Percentiles rank a stretch among this genome's conserved stretches.
Conservation (phyloP, 2,797 vertebrate genomes). For the Pteronotus mesoamericanus region DNA sequence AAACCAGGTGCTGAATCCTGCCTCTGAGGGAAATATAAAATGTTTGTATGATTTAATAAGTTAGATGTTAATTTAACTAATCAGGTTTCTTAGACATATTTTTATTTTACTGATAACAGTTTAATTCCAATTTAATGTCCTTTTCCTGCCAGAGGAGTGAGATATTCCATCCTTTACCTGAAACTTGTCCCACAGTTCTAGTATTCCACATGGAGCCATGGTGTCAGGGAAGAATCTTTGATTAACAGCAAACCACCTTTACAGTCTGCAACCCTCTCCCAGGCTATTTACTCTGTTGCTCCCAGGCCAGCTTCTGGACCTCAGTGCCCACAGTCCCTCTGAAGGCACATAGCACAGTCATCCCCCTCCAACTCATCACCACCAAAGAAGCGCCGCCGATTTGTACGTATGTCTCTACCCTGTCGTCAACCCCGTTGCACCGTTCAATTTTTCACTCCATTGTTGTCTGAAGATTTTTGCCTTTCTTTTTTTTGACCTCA, state of each 20-base stretch:
- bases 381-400: not conserved
- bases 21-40: not conserved
- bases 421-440: not conserved
- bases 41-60: not conserved
- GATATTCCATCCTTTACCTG: not conserved
- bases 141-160: not conserved
- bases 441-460: not conserved
- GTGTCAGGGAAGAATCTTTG: not conserved
- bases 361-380: not conserved
- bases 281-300: not conserved
- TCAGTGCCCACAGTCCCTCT: not conserved
- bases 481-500: not conserved
- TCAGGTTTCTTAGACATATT: not conserved
- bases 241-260: not conserved
- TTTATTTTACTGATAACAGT: not conserved
- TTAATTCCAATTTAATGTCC: not conserved
- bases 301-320: not conserved
- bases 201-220: not conserved
- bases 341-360: not conserved
- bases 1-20: not conserved
- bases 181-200: not conserved
- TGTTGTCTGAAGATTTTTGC: not conserved
- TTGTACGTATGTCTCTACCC: not conserved
- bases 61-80: not conserved
- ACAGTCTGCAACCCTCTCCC: not conserved